Evolutionary conservation across 2,888 invertebrate species (phyloP).

Genomic region (Tenthredo amoena): DNA sequence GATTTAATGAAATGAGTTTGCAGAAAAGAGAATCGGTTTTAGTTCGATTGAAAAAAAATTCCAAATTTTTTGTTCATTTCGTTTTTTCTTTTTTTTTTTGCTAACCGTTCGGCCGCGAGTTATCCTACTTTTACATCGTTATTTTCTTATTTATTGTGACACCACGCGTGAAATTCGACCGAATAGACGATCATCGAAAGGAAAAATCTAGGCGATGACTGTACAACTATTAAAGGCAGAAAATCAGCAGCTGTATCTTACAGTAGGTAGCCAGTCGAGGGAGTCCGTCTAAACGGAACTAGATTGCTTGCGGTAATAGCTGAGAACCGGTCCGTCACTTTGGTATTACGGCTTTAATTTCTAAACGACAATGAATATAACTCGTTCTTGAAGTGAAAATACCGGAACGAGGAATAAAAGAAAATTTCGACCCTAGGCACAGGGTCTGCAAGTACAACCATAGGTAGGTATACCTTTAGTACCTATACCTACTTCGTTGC

Average conservation of each 20-base stretch:
- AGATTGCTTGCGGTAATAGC: constrained; percentile 46
- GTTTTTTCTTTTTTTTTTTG: not conserved
- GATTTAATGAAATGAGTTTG: not conserved
- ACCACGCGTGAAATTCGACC: not conserved
- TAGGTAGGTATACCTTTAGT: too few relatives aligned
- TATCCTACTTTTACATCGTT: not conserved
- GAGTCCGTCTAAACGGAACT: constrained; percentile 37
- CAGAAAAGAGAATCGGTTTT: not conserved
- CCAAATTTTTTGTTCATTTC: not conserved
- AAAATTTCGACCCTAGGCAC: not conserved
- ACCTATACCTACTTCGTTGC: too few relatives aligned
- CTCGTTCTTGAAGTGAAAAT: constrained; percentile 7
- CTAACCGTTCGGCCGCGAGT: not conserved
- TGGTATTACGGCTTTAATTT: constrained; percentile 37
- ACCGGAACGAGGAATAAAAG: constrained; percentile 14
- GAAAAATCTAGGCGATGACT: not conserved
- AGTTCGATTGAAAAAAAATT: not conserved
- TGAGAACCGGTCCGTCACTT: constrained; percentile 1
- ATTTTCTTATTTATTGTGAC: not conserved
- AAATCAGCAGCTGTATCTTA: not conserved
- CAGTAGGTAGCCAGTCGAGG: not conserved
- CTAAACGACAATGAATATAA: constrained; percentile 27
- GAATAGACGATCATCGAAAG: not conserved
- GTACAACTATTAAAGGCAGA: not conserved
- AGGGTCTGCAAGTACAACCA: not conserved